phyloP scores from a whole-genome alignment of 2,113 vertebrate species.

The Chaenogobius annularis region DNA sequence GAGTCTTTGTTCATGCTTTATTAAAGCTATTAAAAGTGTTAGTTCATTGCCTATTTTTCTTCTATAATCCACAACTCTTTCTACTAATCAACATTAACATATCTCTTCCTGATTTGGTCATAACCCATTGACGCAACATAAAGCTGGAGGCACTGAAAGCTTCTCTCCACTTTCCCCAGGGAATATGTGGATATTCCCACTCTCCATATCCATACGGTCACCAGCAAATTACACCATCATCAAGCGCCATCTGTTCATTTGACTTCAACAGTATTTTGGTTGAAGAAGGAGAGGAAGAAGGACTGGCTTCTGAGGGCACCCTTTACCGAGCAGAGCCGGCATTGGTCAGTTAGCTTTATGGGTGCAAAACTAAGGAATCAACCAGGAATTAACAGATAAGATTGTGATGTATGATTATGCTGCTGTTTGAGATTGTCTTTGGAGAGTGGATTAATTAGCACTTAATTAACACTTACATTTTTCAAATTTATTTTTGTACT shows the following conservation, averaged over 20 bases:
- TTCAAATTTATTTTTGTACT: not conserved
- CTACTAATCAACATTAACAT: slow-evolving; percentile 56
- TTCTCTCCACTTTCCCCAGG: slow-evolving; percentile 71
- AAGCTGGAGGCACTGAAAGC: slow-evolving; percentile 62
- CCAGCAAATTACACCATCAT: slow-evolving; percentile 86
- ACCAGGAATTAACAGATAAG: slow-evolving; percentile 10
- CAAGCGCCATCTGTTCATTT: slow-evolving; percentile 86
- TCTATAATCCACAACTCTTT: slow-evolving; percentile 26
- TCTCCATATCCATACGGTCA: slow-evolving; percentile 89
- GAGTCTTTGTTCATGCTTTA: not conserved
- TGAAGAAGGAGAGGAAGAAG: slow-evolving; percentile 79
- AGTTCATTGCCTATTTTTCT: too few relatives aligned
- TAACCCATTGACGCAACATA: slow-evolving; percentile 7
- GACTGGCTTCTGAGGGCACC: slow-evolving; percentile 78
- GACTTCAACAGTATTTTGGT: slow-evolving; percentile 81
- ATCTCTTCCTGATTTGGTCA: slow-evolving; percentile 32
- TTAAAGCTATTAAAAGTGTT: too few relatives aligned
- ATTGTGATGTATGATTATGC: slow-evolving; percentile 16
- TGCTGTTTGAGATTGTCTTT: not conserved
- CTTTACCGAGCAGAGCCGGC: slow-evolving; percentile 91
- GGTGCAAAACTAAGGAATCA: slow-evolving; percentile 38
- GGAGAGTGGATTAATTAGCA: not conserved
- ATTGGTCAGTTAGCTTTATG: slow-evolving; percentile 84
- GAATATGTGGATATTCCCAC: slow-evolving; percentile 74
- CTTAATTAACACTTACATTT: not conserved